Percentiles rank a stretch among this genome's conserved stretches.
Conservation (phyloP, 2,888 invertebrate species). For the Drymonia ruficornis region DNA sequence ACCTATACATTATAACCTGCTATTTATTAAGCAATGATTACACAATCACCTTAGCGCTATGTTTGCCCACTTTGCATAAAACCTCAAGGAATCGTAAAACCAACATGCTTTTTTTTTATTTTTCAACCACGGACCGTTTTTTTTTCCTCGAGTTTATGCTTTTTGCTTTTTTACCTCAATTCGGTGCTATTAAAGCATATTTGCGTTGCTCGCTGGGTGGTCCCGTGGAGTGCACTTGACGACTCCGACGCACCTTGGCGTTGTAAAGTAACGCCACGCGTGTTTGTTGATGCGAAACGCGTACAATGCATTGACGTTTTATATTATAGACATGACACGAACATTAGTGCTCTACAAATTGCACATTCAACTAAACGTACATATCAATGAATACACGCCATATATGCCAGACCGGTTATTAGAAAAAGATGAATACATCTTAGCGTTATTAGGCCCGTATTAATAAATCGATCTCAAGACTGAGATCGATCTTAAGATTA, state of each 20-base stretch:
- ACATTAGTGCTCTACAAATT: too few species aligned
- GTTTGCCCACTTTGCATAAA: constrained; percentile 16
- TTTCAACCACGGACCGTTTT: constrained; percentile 28
- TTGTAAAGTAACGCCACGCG: constrained; percentile 12
- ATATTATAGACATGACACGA: too few species aligned
- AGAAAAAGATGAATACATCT: too few species aligned
- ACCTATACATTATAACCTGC: not conserved
- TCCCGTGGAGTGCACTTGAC: constrained; percentile 55
- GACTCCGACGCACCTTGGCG: constrained; percentile 31
- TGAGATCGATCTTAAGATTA: too few species aligned
- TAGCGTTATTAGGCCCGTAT: too few species aligned
- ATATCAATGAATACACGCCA: too few species aligned
- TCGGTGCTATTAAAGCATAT: constrained; percentile 51
- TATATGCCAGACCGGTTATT: too few species aligned
- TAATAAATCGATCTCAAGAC: too few species aligned
- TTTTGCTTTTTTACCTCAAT: constrained; percentile 46
- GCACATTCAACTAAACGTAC: too few species aligned
- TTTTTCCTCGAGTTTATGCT: constrained; percentile 26
- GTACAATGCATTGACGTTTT: too few species aligned
- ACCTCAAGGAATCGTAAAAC: constrained; percentile 35
- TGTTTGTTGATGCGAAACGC: constrained; percentile 51
- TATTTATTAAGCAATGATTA: not conserved
- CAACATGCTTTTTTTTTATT: constrained; percentile 33
- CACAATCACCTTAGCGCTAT: constrained; percentile 1
- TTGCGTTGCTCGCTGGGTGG: constrained; percentile 58